A percentile compares a stretch with the other conserved stretches of the same genome.
Evolutionary conservation across 2,113 vertebrate species (phyloP).

Genomic region (Cnemophilus loriae): DNA sequence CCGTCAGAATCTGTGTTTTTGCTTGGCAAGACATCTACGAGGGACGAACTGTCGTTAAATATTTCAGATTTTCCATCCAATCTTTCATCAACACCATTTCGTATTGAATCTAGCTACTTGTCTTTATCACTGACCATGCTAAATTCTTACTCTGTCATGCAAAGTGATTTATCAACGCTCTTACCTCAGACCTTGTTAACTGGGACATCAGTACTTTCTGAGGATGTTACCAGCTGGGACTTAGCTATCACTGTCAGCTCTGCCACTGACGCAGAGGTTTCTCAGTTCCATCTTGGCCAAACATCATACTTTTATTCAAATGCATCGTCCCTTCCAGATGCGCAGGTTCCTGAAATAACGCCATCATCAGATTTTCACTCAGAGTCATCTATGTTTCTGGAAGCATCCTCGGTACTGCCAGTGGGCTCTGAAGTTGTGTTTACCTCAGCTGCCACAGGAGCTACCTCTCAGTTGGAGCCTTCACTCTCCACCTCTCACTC

Average conservation of each 20-base stretch:
- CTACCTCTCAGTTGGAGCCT: conserved; percentile 68
- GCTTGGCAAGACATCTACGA: not conserved
- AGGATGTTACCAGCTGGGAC: not conserved
- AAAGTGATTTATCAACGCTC: not conserved
- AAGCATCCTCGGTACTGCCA: not conserved
- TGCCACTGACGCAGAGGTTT: not conserved
- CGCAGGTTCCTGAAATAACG: not conserved
- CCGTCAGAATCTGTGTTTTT: conserved; percentile 11
- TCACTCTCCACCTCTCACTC: not conserved
- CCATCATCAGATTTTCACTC: not conserved
- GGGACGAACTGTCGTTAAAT: not conserved
- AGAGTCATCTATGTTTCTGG: not conserved
- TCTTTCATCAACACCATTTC: conserved; percentile 8
- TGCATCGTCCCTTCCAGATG: not conserved
- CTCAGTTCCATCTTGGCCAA: conserved; percentile 16
- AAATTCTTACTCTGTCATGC: not conserved
- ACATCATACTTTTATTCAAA: conserved; percentile 1
- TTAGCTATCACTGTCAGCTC: not conserved
- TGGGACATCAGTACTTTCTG: not conserved
- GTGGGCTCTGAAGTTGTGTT: conserved; percentile 31
- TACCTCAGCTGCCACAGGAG: conserved; percentile 68
- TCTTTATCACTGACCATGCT: not conserved
- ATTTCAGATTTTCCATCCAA: not conserved
- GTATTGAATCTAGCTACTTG: conserved; percentile 6
- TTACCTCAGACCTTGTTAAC: conserved; percentile 23